Evolutionary conservation across 1,140 invertebrate species (phyloP).

Genomic region (Drosophila athabasca): DNA sequence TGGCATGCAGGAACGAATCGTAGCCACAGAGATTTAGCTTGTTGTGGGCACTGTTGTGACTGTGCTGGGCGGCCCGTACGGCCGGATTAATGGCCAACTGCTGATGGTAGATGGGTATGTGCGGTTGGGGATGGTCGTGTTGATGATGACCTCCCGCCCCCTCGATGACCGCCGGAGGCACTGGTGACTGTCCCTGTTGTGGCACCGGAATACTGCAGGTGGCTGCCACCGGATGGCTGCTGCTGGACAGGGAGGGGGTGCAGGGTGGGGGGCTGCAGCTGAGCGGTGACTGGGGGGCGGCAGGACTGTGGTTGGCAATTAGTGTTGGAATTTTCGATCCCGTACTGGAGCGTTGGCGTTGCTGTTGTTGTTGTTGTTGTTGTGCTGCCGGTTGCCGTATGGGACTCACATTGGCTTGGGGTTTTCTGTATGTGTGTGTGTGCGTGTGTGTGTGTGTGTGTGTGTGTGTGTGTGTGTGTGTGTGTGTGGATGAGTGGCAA

Average conservation of each 20-base stretch:
- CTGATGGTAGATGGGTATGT: constrained; percentile 84
- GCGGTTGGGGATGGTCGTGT: constrained; percentile 84
- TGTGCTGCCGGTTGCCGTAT: constrained; percentile 79
- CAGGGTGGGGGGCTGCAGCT: too few species aligned
- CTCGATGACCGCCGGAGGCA: constrained; percentile 46
- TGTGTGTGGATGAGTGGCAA: constrained; percentile 10
- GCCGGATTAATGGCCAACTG: constrained; percentile 83
- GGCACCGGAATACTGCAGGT: constrained; percentile 32
- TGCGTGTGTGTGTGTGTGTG: too few species aligned
- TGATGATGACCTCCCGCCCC: constrained; percentile 23
- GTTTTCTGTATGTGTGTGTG: constrained; percentile 66
- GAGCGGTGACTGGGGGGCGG: constrained; percentile 15
- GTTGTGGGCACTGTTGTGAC: constrained; percentile 69
- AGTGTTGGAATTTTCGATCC: constrained; percentile 82
- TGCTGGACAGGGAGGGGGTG: too few species aligned
- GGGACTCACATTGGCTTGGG: constrained; percentile 83
- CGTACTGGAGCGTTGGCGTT: constrained; percentile 81
- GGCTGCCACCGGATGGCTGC: too few species aligned
- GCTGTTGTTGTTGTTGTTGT: constrained; percentile 72
- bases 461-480: constrained; percentile 25
- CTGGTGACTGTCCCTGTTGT: constrained; percentile 5
- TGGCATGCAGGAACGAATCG: constrained; percentile 86
- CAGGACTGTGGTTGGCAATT: constrained; percentile 77
- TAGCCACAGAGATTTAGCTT: constrained; percentile 86
- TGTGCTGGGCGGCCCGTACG: constrained; percentile 75